Base-by-base conservation (phyloP, 1,140 invertebrate genomes). In the Geopemphigus sp. region DNA sequence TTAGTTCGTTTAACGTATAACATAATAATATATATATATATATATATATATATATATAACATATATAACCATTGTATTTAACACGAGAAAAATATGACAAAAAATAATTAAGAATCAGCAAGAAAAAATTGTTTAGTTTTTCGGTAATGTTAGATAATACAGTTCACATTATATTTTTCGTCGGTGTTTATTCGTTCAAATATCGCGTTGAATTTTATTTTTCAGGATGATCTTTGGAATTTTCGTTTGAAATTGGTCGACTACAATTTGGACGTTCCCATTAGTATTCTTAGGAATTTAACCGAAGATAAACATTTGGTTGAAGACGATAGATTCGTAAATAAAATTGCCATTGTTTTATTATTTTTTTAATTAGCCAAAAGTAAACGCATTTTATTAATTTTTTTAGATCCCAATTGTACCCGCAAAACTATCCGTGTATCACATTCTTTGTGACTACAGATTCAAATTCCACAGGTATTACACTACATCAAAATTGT, bases 301-400 rank as follows among this genome's bases (percentile, higher is more conserved):
- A 54, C 50, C 6, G 17, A 54, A 54, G 68, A 72, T n/a, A 72
- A 72, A 72, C 68, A 72, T 54, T 54, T 54, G 19, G 17, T 72
- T 32, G 68, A 54, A 29, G 68, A 72, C 17, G 50, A 72, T 29
- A 47, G 68, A 17, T 72, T 29, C 54, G 68, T 72, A 54, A n/a
- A 47, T 72, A 6, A 29, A 68, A 68, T 5, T 50, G 22, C 19
- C 22, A 15, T 15, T 50, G 50, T 17, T 10, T 22, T 24, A 68
- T 68, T 50, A 68, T 1, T 3, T 63, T 47, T 5, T n/a, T n/a
- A n/a, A 24, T 68, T 24, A 6, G 14, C n/a, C 4, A 47, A 47
- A 1, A 1, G 19, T 66, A 50, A 47, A 68, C 5, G 17, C 17
- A 68, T 54, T 54, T 72, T 6, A 68, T 53, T 17, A 26, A 5